Conservation (phyloP, 2,113 vertebrate genomes). For the Ceratotherium simum region DNA sequence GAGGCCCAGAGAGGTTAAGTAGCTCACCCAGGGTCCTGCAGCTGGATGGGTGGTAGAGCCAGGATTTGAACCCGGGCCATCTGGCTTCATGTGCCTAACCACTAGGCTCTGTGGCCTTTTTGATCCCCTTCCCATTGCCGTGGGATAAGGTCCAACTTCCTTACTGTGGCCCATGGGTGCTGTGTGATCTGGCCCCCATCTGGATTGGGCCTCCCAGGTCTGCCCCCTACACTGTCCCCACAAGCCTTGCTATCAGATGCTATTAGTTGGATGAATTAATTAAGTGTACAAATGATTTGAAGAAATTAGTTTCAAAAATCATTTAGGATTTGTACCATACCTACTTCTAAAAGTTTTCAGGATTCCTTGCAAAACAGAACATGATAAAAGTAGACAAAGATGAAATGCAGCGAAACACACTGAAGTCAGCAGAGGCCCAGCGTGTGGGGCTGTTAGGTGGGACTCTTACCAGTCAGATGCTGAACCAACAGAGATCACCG, state of each 20-base stretch:
- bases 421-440: background rate
- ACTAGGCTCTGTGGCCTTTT: background rate
- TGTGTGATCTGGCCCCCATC: background rate
- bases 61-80: background rate
- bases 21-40: background rate
- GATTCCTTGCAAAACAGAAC: background rate
- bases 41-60: too few species aligned
- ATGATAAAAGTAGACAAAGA: background rate
- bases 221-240: rapidly evolving
- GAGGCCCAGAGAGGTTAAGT: background rate
- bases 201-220: background rate
- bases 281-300: background rate
- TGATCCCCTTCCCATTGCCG: background rate
- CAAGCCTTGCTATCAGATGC: background rate
- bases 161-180: background rate
- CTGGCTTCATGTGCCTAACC: background rate
- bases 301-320: background rate
- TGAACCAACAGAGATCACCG: background rate
- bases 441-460: background rate
- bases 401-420: too few species aligned
- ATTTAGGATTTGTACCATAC: background rate
- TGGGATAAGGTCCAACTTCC: background rate
- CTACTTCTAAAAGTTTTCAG: background rate
- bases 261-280: background rate
- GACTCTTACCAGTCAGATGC: background rate